Evolutionary conservation across 2,797 vertebrate genomes (phyloP).

Genomic region (Lindbergichthys nudifrons): DNA sequence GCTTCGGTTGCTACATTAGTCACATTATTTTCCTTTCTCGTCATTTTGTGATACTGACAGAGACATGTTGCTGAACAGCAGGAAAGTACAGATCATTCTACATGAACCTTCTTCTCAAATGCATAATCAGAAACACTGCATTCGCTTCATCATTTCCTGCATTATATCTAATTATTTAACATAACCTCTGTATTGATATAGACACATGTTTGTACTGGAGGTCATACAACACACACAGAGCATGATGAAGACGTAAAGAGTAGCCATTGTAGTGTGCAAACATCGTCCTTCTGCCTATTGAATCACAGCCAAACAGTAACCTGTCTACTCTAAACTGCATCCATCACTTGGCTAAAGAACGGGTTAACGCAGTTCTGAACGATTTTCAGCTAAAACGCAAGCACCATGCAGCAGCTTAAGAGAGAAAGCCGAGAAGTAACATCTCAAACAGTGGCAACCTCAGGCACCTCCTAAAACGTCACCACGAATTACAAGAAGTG

Average conservation of each 20-base stretch:
- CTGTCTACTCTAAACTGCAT: constrained; percentile 59
- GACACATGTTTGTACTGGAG: constrained; percentile 59
- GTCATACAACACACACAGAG: constrained; percentile 64
- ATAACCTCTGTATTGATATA: constrained; percentile 55
- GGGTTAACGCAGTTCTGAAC: constrained; percentile 46
- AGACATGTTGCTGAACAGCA: constrained; percentile 51
- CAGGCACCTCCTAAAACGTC: constrained; percentile 64
- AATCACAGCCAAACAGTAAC: constrained; percentile 54
- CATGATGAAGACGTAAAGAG: constrained; percentile 53
- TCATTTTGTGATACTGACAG: constrained; percentile 31
- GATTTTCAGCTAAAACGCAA: constrained; percentile 72
- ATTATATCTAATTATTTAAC: constrained; percentile 48
- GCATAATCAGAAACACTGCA: constrained; percentile 25
- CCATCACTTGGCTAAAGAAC: constrained; percentile 62
- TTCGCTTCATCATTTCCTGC: constrained; percentile 39
- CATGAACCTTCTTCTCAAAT: constrained; percentile 40
- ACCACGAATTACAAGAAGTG: constrained; percentile 52
- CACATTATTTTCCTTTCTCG: constrained; percentile 43
- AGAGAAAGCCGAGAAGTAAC: constrained; percentile 58
- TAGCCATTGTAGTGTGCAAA: constrained; percentile 50
- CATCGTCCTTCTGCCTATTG: constrained; percentile 47
- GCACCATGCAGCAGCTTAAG: constrained; percentile 76
- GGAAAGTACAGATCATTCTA: constrained; percentile 34
- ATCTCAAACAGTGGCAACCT: constrained; percentile 52
- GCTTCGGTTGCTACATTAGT: constrained; percentile 76